These are phyloP conservation scores for Camponotus vicinus DNA, from an alignment of 1,140 invertebrate species.

Conservation along the genomic window DNA sequence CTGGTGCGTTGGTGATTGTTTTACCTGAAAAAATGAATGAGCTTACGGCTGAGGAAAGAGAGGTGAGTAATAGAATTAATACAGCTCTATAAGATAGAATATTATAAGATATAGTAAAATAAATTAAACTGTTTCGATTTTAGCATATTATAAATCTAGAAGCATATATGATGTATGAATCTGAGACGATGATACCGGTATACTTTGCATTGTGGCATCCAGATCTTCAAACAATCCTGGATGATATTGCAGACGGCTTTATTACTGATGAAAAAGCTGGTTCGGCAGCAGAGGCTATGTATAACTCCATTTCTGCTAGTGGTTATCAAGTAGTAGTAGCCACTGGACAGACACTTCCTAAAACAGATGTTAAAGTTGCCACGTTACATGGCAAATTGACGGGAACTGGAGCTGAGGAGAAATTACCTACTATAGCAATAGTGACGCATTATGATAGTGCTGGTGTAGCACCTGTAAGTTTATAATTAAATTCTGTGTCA, in stretches of 20 bases:
- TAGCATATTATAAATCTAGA: constrained; percentile 94
- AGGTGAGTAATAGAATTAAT: constrained; percentile 86
- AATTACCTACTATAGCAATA: constrained; percentile 94
- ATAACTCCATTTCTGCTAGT: constrained; percentile 96
- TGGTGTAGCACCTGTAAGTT: constrained; percentile 93
- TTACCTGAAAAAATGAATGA: constrained; percentile 91
- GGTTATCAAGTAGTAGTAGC: constrained; percentile 95
- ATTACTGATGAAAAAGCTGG: constrained; percentile 87
- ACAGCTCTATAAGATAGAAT: constrained; percentile 1
- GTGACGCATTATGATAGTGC: constrained; percentile 97
- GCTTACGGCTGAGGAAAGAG: constrained; percentile 89
- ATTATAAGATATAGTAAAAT: constrained; percentile 11
- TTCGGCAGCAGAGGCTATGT: constrained; percentile 92
- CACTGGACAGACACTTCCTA: constrained; percentile 89
- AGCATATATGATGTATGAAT: constrained; percentile 90
- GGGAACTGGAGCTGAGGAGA: constrained; percentile 92
- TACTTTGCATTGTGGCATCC: constrained; percentile 94
- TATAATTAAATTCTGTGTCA: background rate
- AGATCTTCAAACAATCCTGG: constrained; percentile 92
- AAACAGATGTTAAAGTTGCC: constrained; percentile 93
- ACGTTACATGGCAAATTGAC: constrained; percentile 95
- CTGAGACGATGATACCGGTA: constrained; percentile 94
- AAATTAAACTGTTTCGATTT: constrained; percentile 72
- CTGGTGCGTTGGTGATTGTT: constrained; percentile 94
- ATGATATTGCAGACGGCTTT: constrained; percentile 89